Conservation (phyloP, 2,113 vertebrate species). For the Scolopax mira region DNA sequence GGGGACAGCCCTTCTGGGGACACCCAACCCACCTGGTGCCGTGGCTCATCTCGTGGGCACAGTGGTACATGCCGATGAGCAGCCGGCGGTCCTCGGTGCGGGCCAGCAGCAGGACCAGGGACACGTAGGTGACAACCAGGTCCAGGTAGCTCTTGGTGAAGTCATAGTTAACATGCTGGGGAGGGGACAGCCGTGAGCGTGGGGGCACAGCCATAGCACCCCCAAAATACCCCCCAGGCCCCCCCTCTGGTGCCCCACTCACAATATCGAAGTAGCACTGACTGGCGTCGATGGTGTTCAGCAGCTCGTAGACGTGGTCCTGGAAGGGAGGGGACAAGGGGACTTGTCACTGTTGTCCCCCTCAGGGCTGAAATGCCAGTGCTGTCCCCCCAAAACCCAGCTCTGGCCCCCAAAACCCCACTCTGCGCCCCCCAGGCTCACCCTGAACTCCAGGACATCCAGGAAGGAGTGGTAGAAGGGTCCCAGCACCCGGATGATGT, state of each 20-base stretch:
- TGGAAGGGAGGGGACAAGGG: conserved; percentile 26
- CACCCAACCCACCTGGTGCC: conserved; percentile 76
- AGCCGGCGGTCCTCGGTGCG: conserved; percentile 89
- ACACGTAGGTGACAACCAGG: conserved; percentile 88
- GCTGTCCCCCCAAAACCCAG: not conserved
- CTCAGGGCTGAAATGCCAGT: not conserved
- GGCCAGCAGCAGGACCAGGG: conserved; percentile 86
- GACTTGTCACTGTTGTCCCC: not conserved
- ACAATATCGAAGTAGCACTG: conserved; percentile 93
- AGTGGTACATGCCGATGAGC: conserved; percentile 89
- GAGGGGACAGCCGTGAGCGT: not conserved
- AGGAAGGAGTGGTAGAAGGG: conserved; percentile 89
- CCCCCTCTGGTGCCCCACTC: conserved; percentile 55
- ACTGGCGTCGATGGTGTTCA: conserved; percentile 91
- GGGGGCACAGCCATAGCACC: rapidly evolving
- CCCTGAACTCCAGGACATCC: conserved; percentile 94
- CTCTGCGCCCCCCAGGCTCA: conserved; percentile 55
- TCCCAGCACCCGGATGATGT: conserved; percentile 73
- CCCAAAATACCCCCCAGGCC: too few species aligned
- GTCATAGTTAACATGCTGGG: conserved; percentile 87
- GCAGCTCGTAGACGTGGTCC: conserved; percentile 94
- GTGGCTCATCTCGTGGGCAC: conserved; percentile 89
- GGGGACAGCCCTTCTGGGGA: not conserved
- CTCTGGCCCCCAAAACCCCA: not conserved
- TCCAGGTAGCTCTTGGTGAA: conserved; percentile 92